Evolutionary conservation across 2,797 vertebrate species (phyloP).

Genomic region (Coendou prehensilis): DNA sequence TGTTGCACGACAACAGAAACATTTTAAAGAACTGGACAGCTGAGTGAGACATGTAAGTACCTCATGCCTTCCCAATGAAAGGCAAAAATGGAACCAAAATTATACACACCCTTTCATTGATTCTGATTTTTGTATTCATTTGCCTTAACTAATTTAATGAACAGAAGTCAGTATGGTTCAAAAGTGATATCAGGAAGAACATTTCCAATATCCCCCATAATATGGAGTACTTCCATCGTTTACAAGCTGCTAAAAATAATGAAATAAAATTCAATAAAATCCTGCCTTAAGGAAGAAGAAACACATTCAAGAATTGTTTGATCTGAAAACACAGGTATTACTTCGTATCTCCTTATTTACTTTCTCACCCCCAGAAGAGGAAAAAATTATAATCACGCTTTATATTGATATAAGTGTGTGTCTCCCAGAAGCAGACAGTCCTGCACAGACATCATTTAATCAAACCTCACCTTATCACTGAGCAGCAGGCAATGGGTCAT

Average conservation of each 20-base stretch:
- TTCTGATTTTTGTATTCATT: background rate
- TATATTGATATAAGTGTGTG: conserved; percentile 12
- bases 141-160: conserved; percentile 22
- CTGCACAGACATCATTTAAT: background rate
- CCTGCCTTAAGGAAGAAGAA: background rate
- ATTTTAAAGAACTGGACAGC: background rate
- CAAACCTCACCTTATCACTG: background rate
- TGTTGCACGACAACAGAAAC: background rate
- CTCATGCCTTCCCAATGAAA: background rate
- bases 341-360: conserved; percentile 57
- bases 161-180: background rate
- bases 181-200: background rate
- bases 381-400: conserved; percentile 15
- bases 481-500: background rate
- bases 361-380: background rate
- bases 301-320: conserved; percentile 1
- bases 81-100: background rate
- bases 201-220: background rate
- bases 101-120: background rate
- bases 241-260: conserved; percentile 24
- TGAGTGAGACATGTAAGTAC: background rate
- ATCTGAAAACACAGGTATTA: conserved; percentile 53
- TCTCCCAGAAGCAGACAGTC: background rate
- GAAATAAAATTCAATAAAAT: conserved; percentile 19
- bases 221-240: background rate